A percentile compares a stretch with the other conserved stretches of the same genome.
Evolutionary conservation across 92 coral and sea anemone genomes (phyloP).

Genomic region (Plumapathes pennacea): DNA sequence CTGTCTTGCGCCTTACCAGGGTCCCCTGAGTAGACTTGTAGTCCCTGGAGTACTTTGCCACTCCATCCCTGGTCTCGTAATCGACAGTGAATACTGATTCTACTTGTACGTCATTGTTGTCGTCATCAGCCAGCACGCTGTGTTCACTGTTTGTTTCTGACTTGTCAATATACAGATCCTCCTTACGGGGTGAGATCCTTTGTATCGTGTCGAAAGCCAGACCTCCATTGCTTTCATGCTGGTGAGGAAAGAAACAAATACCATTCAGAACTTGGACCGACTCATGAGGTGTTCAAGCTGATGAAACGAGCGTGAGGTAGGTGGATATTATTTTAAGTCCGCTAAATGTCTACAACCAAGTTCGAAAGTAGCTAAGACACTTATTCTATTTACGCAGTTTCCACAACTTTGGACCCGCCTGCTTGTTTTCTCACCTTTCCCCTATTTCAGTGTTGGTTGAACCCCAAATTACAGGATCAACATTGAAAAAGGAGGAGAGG

Average conservation of each 20-base stretch:
- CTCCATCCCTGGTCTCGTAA: slow-evolving; percentile 87
- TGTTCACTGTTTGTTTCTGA: slow-evolving; percentile 31
- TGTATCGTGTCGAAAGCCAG: background rate
- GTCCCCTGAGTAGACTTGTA: slow-evolving; percentile 67
- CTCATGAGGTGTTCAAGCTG: too few species aligned
- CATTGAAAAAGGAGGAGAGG: too few species aligned
- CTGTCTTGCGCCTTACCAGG: slow-evolving; percentile 35
- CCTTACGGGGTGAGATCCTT: background rate
- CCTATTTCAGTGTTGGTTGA: too few species aligned
- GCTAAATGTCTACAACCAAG: too few species aligned
- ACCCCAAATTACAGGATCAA: too few species aligned
- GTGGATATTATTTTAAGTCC: too few species aligned
- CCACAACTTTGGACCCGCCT: too few species aligned
- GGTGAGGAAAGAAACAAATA: background rate
- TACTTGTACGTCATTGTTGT: slow-evolving; percentile 9
- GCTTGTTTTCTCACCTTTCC: too few species aligned
- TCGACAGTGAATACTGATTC: slow-evolving; percentile 71
- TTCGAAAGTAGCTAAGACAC: too few species aligned
- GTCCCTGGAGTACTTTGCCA: slow-evolving; percentile 68
- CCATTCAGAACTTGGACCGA: too few species aligned
- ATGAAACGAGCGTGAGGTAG: too few species aligned
- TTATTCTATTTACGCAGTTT: too few species aligned
- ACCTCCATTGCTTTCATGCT: slow-evolving; percentile 18
- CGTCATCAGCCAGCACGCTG: slow-evolving; percentile 8
- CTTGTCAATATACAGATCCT: slow-evolving; percentile 5